Conservation (phyloP, 2,797 vertebrate species). For the Pithecia hirsuta region DNA sequence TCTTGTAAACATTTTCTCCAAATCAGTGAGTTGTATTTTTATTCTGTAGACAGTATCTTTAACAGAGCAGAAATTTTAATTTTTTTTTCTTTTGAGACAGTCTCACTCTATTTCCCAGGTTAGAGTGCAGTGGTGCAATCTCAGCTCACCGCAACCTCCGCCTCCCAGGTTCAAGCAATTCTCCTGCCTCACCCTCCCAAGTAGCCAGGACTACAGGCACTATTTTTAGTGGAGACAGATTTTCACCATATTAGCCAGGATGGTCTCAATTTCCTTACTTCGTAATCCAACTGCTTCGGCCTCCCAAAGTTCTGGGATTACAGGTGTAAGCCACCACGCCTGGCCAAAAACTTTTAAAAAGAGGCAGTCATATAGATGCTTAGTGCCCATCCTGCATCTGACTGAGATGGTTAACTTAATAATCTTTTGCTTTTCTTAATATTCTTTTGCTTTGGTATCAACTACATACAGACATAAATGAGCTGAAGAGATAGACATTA, state of each 20-base stretch:
- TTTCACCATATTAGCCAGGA: background rate
- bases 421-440: background rate
- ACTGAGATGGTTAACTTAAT: background rate
- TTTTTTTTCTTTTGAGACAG: background rate
- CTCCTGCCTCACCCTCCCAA: background rate
- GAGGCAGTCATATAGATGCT: background rate
- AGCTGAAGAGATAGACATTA: background rate
- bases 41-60: background rate
- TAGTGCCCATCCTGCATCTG: background rate
- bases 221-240: background rate
- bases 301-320: background rate
- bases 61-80: background rate
- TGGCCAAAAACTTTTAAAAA: background rate
- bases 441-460: background rate
- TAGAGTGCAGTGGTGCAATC: background rate
- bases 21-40: background rate
- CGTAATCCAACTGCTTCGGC: background rate
- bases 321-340: background rate
- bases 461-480: background rate
- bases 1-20: background rate
- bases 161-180: background rate
- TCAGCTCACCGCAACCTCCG: background rate
- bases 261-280: background rate
- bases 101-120: background rate
- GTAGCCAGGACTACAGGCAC: background rate